These are phyloP conservation scores for Nannospalax galili DNA, from an alignment of 2,113 vertebrate species.

Conservation along the genomic window DNA sequence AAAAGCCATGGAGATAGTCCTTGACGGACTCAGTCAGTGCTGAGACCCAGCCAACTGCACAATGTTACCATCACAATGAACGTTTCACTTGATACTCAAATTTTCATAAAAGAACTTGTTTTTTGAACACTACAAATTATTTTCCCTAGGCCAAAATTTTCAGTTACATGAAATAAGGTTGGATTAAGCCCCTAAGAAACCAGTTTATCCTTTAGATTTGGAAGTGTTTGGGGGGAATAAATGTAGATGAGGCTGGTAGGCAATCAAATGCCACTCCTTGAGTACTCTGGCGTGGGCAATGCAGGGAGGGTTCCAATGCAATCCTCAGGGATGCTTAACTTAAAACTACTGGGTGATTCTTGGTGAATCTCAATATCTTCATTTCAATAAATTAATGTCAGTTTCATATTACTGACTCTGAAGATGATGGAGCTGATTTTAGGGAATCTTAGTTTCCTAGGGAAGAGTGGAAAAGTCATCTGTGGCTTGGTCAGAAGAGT, in stretches of 20 bases:
- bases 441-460: background rate
- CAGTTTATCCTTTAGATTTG: background rate
- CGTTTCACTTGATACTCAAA: background rate
- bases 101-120: background rate
- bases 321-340: background rate
- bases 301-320: background rate
- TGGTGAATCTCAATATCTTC: background rate
- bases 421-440: background rate
- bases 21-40: background rate
- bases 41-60: background rate
- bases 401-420: background rate
- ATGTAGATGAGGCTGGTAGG: background rate
- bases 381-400: background rate
- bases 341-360: background rate
- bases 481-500: background rate
- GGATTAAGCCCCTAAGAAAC: background rate
- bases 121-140: background rate
- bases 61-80: background rate
- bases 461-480: background rate
- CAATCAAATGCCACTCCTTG: background rate
- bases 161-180: background rate
- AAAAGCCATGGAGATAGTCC: background rate
- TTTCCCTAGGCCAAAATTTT: background rate
- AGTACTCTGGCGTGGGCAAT: background rate
- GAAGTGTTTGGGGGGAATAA: background rate